Conservation (phyloP, 2,113 vertebrate species). For the Boulengeromyrus knoepffleri region DNA sequence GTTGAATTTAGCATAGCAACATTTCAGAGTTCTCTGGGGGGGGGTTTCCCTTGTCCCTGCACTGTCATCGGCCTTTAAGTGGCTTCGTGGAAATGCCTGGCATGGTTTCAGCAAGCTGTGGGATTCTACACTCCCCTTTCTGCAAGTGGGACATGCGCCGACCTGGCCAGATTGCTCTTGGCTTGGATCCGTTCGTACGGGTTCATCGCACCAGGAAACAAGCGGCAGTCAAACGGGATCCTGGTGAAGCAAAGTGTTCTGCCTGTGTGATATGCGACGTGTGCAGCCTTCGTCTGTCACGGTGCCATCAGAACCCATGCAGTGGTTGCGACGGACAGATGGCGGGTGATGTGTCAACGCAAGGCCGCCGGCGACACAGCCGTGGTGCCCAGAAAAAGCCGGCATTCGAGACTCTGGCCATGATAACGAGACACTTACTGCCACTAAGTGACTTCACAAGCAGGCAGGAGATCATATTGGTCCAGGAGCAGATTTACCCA, state of each 20-base stretch:
- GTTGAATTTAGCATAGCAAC: not conserved
- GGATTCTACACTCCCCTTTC: slow-evolving; percentile 44
- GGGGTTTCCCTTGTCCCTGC: not conserved
- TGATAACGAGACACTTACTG: not conserved
- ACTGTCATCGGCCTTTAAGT: not conserved
- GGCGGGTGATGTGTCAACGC: slow-evolving; percentile 34
- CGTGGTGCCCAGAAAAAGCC: slow-evolving; percentile 24
- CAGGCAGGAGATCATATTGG: not conserved
- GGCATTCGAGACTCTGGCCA: not conserved
- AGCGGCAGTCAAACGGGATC: not conserved
- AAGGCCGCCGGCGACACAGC: slow-evolving; percentile 32
- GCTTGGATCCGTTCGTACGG: not conserved
- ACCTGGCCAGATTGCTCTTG: not conserved
- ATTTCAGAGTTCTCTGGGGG: not conserved
- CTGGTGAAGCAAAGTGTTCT: not conserved
- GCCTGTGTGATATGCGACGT: not conserved
- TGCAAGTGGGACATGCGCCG: not conserved
- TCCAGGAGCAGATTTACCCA: not conserved
- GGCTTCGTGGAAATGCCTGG: slow-evolving; percentile 20
- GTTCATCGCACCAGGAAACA: not conserved
- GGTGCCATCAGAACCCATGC: not conserved
- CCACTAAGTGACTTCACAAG: not conserved
- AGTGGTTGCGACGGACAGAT: slow-evolving; percentile 40
- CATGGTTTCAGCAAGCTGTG: slow-evolving; percentile 39
- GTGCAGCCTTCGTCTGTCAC: not conserved